phyloP scores from a whole-genome alignment of 2,797 vertebrate genomes.

The Cetoscarus ocellatus region DNA sequence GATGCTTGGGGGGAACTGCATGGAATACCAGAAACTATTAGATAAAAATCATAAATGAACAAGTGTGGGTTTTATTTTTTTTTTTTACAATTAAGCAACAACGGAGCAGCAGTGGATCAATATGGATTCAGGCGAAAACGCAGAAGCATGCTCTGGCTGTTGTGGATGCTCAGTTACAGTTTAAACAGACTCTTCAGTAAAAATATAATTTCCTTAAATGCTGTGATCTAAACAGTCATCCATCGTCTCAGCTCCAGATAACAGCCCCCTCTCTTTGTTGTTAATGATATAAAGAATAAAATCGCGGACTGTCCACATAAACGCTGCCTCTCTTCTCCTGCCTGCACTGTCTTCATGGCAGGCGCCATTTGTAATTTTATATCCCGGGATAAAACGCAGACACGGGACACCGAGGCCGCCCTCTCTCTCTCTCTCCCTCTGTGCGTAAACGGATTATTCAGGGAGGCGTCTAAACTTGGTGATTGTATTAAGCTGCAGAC shows the following conservation, averaged over 20 bases:
- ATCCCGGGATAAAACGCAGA: constrained; percentile 76
- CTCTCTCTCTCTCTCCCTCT: constrained; percentile 40
- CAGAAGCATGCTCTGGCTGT: too few species aligned
- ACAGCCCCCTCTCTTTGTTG: background rate
- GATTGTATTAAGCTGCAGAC: constrained; percentile 82
- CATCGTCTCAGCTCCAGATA: constrained; percentile 37
- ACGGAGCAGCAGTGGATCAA: too few species aligned
- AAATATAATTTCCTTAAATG: background rate
- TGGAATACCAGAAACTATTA: too few species aligned
- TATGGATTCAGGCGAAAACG: too few species aligned
- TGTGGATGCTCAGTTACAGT: too few species aligned
- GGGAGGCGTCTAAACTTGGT: constrained; percentile 84
- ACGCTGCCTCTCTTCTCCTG: constrained; percentile 60
- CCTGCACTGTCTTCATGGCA: constrained; percentile 56
- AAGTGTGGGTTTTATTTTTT: too few species aligned
- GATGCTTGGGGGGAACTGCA: too few species aligned
- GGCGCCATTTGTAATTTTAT: constrained; percentile 84
- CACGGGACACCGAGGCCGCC: constrained; percentile 70
- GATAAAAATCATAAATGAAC: too few species aligned
- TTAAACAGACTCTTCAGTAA: too few species aligned
- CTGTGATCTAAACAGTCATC: constrained; percentile 32
- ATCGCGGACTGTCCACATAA: constrained; percentile 63
- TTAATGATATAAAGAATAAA: constrained; percentile 64
- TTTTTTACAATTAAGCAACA: too few species aligned
- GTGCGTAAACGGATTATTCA: constrained; percentile 79